phyloP scores from a whole-genome alignment of 1,140 invertebrate species.

The Galleria mellonella region DNA sequence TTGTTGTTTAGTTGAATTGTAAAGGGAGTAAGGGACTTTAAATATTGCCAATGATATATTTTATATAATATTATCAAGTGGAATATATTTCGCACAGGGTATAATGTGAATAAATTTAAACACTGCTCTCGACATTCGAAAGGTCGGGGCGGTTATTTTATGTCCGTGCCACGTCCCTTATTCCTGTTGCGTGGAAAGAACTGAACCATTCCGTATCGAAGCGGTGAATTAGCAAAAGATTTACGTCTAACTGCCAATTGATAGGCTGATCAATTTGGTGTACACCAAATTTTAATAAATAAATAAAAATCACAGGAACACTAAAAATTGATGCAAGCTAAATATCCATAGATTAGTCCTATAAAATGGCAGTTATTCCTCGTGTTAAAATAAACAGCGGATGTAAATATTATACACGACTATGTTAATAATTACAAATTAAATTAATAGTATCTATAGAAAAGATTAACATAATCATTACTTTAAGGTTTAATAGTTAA shows the following conservation, averaged over 20 bases:
- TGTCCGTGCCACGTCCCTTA: conserved; percentile 67
- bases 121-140: conserved; percentile 12
- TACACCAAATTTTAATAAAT: conserved; percentile 7
- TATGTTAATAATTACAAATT: conserved; percentile 67
- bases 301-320: too few species aligned
- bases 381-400: conserved; percentile 46
- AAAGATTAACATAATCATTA: conserved; percentile 70
- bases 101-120: conserved; percentile 57
- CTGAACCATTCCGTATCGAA: conserved; percentile 60
- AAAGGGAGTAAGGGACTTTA: conserved; percentile 61
- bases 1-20: conserved; percentile 54
- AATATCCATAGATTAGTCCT: conserved; percentile 12
- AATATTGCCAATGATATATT: conserved; percentile 58
- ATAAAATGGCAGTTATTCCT: conserved; percentile 56
- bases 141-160: conserved; percentile 9
- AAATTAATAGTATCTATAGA: conserved; percentile 63
- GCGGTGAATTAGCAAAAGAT: conserved; percentile 44
- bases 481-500: conserved; percentile 57
- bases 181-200: conserved; percentile 61
- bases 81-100: conserved; percentile 65
- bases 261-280: conserved; percentile 17
- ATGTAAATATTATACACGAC: conserved; percentile 67
- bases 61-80: conserved; percentile 56
- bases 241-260: conserved; percentile 57
- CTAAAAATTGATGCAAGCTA: conserved; percentile 3